phyloP scores from a whole-genome alignment of 2,797 vertebrate species.

The Toxotes lorentzi region DNA sequence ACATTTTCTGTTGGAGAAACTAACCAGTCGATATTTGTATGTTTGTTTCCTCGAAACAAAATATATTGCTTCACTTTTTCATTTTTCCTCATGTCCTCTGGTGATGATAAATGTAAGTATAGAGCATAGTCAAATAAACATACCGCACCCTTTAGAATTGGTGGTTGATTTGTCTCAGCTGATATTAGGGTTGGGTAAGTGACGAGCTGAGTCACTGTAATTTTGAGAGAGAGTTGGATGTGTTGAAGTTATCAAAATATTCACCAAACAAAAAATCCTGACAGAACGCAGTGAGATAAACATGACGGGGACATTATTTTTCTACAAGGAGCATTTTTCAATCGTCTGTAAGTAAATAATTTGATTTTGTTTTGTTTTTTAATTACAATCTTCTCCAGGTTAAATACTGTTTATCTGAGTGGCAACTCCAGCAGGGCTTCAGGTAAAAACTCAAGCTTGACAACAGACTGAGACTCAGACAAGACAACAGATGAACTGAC shows the following conservation, averaged over 20 bases:
- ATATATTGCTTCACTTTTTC: slow-evolving; percentile 9
- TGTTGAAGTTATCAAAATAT: not conserved
- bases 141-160: slow-evolving; percentile 21
- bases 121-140: slow-evolving; percentile 56
- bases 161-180: slow-evolving; percentile 7
- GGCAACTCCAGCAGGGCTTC: no score
- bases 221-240: not conserved
- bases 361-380: not conserved
- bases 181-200: not conserved
- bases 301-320: not conserved
- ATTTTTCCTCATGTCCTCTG: slow-evolving; percentile 22
- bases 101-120: slow-evolving; percentile 43
- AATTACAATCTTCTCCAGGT: not conserved
- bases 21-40: slow-evolving; percentile 12
- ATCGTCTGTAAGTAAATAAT: not conserved
- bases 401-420: no score
- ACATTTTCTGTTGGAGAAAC: slow-evolving; percentile 28
- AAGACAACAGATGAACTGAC: no score
- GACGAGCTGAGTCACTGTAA: not conserved
- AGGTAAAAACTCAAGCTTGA: no score
- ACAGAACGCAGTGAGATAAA: not conserved
- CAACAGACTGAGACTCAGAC: no score
- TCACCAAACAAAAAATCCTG: not conserved
- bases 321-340: not conserved
- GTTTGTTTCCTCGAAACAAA: slow-evolving; percentile 34